Conservation (phyloP, 2,113 vertebrate genomes). For the Salminus brasiliensis region DNA sequence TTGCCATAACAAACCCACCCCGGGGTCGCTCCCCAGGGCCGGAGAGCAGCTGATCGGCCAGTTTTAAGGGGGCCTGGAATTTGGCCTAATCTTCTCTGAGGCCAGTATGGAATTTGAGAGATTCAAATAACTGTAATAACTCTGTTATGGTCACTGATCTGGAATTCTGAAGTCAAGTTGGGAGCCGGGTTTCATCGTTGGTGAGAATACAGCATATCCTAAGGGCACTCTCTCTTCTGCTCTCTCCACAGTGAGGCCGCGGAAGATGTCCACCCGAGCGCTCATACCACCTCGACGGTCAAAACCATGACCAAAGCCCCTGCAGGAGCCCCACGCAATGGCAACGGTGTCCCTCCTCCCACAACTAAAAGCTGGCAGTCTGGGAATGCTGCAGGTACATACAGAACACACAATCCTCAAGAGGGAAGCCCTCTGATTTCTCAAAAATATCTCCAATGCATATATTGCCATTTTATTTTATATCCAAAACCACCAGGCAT, state of each 20-base stretch:
- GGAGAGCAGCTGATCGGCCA: conserved; percentile 24
- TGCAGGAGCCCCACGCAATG: conserved; percentile 61
- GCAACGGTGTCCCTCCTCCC: conserved; percentile 56
- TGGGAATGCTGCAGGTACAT: conserved; percentile 57
- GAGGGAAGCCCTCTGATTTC: too few relatives aligned
- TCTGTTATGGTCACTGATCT: not conserved
- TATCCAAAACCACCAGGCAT: too few relatives aligned
- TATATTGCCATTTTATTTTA: too few relatives aligned
- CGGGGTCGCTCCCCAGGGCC: not conserved
- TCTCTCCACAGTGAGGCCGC: conserved; percentile 67
- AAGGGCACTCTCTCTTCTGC: conserved; percentile 1
- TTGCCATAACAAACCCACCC: conserved; percentile 34
- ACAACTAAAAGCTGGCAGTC: conserved; percentile 59
- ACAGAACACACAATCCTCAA: conserved; percentile 25
- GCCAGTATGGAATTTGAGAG: not conserved
- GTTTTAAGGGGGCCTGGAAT: not conserved
- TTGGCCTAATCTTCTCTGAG: not conserved
- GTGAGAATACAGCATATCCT: not conserved
- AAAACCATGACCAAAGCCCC: conserved; percentile 69
- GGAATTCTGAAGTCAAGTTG: not conserved
- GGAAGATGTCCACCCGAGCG: conserved; percentile 66
- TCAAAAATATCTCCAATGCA: too few relatives aligned
- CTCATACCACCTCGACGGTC: conserved; percentile 59
- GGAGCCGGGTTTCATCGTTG: not conserved
- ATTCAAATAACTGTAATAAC: not conserved